A percentile compares a stretch with the other conserved stretches of the same genome.
These are phyloP conservation scores for Macroglossus sobrinus DNA, from an alignment of 2,113 vertebrate genomes.

Conservation along the genomic window DNA sequence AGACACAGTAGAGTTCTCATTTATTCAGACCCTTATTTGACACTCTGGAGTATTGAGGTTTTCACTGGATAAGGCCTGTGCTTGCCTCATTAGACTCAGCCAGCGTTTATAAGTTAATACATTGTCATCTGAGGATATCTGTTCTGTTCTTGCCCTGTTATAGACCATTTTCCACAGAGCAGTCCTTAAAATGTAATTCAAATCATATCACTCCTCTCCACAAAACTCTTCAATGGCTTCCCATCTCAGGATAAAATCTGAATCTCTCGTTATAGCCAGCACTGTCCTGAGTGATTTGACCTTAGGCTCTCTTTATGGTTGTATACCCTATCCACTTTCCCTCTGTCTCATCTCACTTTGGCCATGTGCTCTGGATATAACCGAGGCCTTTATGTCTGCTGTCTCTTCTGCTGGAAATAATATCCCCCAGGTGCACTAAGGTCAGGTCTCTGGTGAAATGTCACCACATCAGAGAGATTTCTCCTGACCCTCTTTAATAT, in stretches of 20 bases:
- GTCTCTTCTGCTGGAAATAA: neutral
- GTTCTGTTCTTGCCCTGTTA: neutral
- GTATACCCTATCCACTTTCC: too few species aligned
- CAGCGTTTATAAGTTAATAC: neutral
- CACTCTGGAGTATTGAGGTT: neutral
- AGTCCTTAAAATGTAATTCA: neutral
- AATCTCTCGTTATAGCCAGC: neutral
- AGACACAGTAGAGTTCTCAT: neutral
- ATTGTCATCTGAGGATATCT: neutral
- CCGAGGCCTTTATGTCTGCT: neutral
- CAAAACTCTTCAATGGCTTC: neutral
- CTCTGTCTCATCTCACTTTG: neutral
- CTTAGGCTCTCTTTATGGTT: neutral
- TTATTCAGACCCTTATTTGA: neutral
- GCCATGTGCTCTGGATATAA: neutral
- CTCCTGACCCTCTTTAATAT: neutral
- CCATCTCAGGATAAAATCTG: neutral
- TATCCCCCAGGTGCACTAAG: neutral
- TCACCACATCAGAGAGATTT: neutral
- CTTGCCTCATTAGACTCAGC: neutral
- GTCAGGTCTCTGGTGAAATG: neutral
- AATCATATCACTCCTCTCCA: neutral
- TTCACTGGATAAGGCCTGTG: neutral
- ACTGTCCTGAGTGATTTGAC: neutral
- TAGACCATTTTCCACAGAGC: neutral